These are phyloP conservation scores for Drosophila tripunctata DNA, from an alignment of 2,888 invertebrate species.

Conservation along the genomic window DNA sequence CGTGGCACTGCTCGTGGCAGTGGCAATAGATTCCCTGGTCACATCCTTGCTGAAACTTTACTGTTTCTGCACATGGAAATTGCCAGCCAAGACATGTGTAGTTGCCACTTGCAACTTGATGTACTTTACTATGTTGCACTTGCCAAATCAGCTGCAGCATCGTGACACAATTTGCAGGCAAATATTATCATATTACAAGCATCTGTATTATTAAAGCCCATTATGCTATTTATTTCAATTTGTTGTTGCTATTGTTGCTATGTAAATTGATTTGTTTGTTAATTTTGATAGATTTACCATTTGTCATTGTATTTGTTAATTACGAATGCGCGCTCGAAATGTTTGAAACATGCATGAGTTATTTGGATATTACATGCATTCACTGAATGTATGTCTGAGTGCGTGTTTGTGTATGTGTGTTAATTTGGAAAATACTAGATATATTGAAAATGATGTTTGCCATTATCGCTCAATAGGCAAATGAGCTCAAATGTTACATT, in stretches of 20 bases:
- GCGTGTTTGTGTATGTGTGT: neutral
- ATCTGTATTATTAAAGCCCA: conserved; percentile 8
- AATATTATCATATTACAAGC: neutral
- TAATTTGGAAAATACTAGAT: conserved; percentile 11
- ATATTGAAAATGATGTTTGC: conserved; percentile 23
- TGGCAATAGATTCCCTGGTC: neutral
- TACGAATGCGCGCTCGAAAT: conserved; percentile 24
- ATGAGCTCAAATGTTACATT: conserved; percentile 37
- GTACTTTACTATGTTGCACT: conserved; percentile 26
- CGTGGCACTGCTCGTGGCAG: neutral
- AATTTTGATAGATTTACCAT: conserved; percentile 5
- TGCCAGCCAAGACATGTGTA: conserved; percentile 20
- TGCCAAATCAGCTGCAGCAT: conserved; percentile 14
- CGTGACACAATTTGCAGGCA: neutral
- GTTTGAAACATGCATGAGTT: conserved; percentile 15
- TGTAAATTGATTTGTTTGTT: conserved; percentile 8
- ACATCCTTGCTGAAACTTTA: conserved; percentile 25
- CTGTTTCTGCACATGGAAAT: conserved; percentile 38
- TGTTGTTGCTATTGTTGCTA: neutral
- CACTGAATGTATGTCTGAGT: conserved; percentile 1
- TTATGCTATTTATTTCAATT: conserved; percentile 6
- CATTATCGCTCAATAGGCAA: conserved; percentile 51
- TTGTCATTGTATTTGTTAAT: conserved; percentile 38
- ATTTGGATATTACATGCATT: conserved; percentile 25
- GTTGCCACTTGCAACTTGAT: conserved; percentile 13